A percentile compares a stretch with the other conserved stretches of the same genome.
These are phyloP conservation scores for Drosophila tani DNA, from an alignment of 1,140 invertebrate genomes.

Conservation along the genomic window DNA sequence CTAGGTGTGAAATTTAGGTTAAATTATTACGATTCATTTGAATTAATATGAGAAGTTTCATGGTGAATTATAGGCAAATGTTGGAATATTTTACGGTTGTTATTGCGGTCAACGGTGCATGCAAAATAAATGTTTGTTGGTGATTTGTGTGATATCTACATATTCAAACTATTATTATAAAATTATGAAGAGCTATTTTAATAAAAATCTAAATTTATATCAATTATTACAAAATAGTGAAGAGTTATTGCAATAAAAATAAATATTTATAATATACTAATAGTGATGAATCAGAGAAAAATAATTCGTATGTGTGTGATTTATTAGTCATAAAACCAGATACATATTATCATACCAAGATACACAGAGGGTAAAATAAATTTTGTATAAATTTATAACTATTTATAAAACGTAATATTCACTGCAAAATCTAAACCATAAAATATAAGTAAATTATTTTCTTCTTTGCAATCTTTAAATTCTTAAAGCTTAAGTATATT, in stretches of 20 bases:
- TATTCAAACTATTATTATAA: background rate
- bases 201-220: no score
- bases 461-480: no score
- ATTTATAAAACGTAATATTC: no score
- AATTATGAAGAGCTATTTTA: background rate
- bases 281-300: constrained; percentile 5
- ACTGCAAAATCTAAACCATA: no score
- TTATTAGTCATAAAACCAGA: constrained; percentile 12
- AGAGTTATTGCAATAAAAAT: background rate
- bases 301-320: background rate
- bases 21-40: constrained; percentile 24
- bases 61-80: constrained; percentile 25
- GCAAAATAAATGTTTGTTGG: background rate
- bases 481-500: background rate
- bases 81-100: constrained; percentile 1
- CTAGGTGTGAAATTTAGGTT: constrained; percentile 40
- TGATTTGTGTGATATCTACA: background rate
- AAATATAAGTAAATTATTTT: background rate
- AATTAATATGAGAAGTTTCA: constrained; percentile 13
- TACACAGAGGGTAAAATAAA: background rate
- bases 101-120: constrained; percentile 1
- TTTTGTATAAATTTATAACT: no score
- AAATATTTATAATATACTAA: background rate
- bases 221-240: no score
- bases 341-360: background rate